Evolutionary conservation across 2,888 invertebrate species (phyloP), one percentile per base, ranked within the genome.

Genomic region (Meiosimyza platycephala): DNA sequence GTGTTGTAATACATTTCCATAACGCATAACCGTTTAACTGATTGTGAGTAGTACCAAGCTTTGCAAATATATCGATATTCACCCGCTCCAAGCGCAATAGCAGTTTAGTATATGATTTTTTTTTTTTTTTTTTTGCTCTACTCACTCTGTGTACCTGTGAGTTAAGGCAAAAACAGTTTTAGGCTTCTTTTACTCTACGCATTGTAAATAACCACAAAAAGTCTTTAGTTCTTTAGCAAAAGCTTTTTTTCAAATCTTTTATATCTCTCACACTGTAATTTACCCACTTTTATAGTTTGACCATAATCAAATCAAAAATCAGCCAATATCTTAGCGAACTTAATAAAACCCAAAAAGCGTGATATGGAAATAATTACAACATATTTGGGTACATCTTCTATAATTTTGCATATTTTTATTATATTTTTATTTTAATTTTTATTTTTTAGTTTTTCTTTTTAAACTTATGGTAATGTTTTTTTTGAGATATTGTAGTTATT

Each of bases 1-100:
- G 85, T 85, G 86, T 86, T 85, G 86, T 86, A 85, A 85, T 86
- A 85, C 86, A 86, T 86, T 85, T 85, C 85, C 86, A 84, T 83
- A 50, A 52, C 71, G 71, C 70, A 7, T 47, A 22, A 12, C 59
- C 40, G 40, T 40, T 40, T 40, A 40, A 7, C 6, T 40, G 40
- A 40, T n/a, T n/a, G n/a, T n/a, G n/a, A n/a, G n/a, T n/a, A n/a
- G 9, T 40, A 40, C 9, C n/a, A 15, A 18, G 54, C 54, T 16
- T 54, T n/a, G 15, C 22, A n/a, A 60, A 64, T 48, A 22, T 9
- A 40, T 28, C 9, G 40, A 40, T 9, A 40, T 40, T 40, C 40
- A 40, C 40, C 40, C 40, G 40, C 40, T 28, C 28, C 28, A 40
- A 40, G 6, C 6, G 40, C 40, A 40, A 40, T 9, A 40, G 40